A percentile compares a stretch with the other conserved stretches of the same genome.
Conservation (phyloP, 2,113 vertebrate genomes). For the Tinamus guttatus region DNA sequence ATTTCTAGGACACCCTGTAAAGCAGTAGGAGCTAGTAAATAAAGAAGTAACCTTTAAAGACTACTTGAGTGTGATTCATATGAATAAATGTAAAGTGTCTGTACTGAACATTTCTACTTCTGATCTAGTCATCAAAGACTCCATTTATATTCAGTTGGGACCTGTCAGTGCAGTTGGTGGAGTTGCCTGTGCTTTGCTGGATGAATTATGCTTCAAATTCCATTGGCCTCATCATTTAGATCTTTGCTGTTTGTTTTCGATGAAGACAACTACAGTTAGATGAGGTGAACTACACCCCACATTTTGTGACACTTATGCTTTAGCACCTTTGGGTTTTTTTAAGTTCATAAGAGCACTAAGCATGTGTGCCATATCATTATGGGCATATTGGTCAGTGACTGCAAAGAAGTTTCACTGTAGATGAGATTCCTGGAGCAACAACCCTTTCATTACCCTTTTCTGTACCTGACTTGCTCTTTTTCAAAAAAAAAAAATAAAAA, state of each 20-base stretch:
- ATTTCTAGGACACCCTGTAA: neutral
- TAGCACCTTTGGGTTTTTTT: neutral
- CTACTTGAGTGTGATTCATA: neutral
- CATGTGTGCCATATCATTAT: too few species aligned
- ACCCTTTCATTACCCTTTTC: neutral
- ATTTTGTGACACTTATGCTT: neutral
- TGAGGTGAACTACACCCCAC: neutral
- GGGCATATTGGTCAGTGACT: neutral
- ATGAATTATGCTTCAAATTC: neutral
- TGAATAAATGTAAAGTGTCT: neutral
- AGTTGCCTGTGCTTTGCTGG: neutral
- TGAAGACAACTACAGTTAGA: neutral
- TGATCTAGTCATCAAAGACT: neutral
- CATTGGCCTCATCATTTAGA: neutral
- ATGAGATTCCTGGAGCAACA: neutral
- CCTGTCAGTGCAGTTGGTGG: neutral
- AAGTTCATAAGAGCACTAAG: neutral
- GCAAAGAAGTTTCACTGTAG: neutral
- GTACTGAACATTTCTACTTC: neutral
- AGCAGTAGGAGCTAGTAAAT: neutral
- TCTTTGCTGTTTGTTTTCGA: neutral
- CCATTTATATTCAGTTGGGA: neutral
- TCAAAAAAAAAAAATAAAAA: too few species aligned
- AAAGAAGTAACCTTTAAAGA: neutral
- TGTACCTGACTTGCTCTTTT: accelerated